A percentile compares a stretch with the other conserved stretches of the same genome.
phyloP scores from a whole-genome alignment of 2,888 invertebrate genomes.

The Terebella lapidaria region DNA sequence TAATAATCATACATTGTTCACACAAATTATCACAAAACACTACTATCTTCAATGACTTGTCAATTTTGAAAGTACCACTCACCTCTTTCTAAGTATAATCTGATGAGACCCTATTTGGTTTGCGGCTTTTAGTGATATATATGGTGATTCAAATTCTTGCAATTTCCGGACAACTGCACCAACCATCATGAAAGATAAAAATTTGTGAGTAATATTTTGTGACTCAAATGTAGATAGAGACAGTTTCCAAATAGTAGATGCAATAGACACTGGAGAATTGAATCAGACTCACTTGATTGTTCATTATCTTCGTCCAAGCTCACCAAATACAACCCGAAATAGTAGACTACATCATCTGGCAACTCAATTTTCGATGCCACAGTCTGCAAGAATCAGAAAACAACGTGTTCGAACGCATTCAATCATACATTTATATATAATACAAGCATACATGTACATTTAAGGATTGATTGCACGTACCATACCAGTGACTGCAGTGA shows the following conservation, averaged over 20 bases:
- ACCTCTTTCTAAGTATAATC: slow-evolving; percentile 84
- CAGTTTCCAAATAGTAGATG: background rate
- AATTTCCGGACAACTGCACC: slow-evolving; percentile 74
- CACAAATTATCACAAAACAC: too few species aligned
- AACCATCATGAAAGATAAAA: too few species aligned
- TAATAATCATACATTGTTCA: too few species aligned
- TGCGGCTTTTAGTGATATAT: slow-evolving; percentile 80
- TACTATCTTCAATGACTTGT: too few species aligned
- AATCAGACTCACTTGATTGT: slow-evolving; percentile 53
- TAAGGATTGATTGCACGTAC: too few species aligned
- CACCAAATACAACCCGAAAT: slow-evolving; percentile 86
- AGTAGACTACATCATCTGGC: slow-evolving; percentile 72
- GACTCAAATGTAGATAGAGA: too few species aligned
- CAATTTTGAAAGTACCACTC: too few species aligned
- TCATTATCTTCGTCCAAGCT: slow-evolving; percentile 69
- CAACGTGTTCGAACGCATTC: background rate
- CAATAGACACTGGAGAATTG: too few species aligned
- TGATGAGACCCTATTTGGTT: slow-evolving; percentile 63
- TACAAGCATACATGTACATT: too few species aligned
- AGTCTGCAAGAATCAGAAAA: slow-evolving; percentile 57
- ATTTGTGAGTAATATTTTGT: too few species aligned
- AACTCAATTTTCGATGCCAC: slow-evolving; percentile 77
- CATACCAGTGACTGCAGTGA: too few species aligned
- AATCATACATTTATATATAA: background rate
- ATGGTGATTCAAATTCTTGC: slow-evolving; percentile 95